Evolutionary conservation across 2,888 invertebrate species (phyloP).

Genomic region (Spisula subtruncata): DNA sequence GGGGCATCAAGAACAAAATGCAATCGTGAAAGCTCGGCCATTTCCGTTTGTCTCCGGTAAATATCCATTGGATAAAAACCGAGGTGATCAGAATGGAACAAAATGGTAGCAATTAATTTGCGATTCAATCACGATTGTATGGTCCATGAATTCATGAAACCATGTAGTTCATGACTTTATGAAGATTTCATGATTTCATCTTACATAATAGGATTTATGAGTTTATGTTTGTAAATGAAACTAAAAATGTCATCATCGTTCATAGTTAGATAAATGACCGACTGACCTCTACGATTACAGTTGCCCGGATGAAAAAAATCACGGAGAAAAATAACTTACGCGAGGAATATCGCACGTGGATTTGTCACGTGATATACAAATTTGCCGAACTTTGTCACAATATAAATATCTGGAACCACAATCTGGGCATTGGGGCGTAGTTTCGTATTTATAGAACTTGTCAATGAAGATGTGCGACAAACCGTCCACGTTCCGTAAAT

Average conservation of each 20-base stretch:
- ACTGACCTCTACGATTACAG: too few relatives aligned
- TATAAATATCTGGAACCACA: slow-evolving; percentile 57
- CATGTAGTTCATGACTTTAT: neutral
- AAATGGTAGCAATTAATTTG: too few relatives aligned
- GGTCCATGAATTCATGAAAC: too few relatives aligned
- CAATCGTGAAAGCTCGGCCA: too few relatives aligned
- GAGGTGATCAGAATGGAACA: too few relatives aligned
- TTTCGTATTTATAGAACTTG: slow-evolving; percentile 56
- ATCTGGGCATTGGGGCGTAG: slow-evolving; percentile 57
- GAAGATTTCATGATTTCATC: neutral
- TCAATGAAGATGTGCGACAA: slow-evolving; percentile 46
- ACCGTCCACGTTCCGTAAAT: slow-evolving; percentile 55
- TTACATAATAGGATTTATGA: neutral
- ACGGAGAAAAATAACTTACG: slow-evolving; percentile 23
- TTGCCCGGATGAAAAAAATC: neutral
- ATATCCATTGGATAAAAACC: too few relatives aligned
- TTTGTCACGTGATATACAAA: slow-evolving; percentile 60
- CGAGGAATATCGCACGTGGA: slow-evolving; percentile 51
- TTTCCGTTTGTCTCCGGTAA: too few relatives aligned
- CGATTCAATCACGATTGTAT: too few relatives aligned
- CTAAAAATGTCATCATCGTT: too few relatives aligned
- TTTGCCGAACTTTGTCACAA: slow-evolving; percentile 49
- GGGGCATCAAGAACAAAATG: too few relatives aligned
- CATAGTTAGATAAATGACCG: too few relatives aligned
- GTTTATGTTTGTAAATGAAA: too few relatives aligned